Percentiles rank a stretch among this genome's conserved stretches.
These are phyloP conservation scores for Pitta sordida DNA, from an alignment of 2,113 vertebrate species.

Conservation along the genomic window DNA sequence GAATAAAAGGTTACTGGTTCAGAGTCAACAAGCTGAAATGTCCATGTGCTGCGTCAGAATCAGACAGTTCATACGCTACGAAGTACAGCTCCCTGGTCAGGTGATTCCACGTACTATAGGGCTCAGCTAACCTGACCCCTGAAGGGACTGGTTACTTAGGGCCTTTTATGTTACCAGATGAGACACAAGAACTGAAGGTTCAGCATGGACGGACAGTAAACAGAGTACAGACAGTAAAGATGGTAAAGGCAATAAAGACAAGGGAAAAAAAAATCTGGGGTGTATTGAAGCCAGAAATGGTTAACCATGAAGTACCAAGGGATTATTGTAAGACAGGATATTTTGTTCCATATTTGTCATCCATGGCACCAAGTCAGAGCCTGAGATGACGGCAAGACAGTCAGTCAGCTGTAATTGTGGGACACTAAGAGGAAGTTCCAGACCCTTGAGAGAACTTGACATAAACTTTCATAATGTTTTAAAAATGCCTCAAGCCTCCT, in stretches of 20 bases:
- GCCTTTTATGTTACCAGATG: not conserved
- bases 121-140: not conserved
- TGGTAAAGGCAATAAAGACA: too few species aligned
- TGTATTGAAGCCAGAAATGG: too few species aligned
- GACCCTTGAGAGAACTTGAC: not conserved
- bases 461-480: not conserved
- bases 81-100: not conserved
- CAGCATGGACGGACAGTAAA: not conserved
- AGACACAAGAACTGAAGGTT: not conserved
- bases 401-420: not conserved
- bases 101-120: fast-evolving
- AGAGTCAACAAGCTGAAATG: not conserved
- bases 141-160: not conserved
- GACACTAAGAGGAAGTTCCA: not conserved
- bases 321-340: too few species aligned
- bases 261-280: too few species aligned
- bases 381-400: not conserved
- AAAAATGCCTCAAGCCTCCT: not conserved
- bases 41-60: not conserved
- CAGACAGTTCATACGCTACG: not conserved
- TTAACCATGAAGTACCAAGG: too few species aligned
- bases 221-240: too few species aligned
- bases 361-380: not conserved
- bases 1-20: not conserved
- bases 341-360: not conserved